Base-by-base conservation (phyloP, 2,797 vertebrate genomes). In the Eurystomus glaucurus region DNA sequence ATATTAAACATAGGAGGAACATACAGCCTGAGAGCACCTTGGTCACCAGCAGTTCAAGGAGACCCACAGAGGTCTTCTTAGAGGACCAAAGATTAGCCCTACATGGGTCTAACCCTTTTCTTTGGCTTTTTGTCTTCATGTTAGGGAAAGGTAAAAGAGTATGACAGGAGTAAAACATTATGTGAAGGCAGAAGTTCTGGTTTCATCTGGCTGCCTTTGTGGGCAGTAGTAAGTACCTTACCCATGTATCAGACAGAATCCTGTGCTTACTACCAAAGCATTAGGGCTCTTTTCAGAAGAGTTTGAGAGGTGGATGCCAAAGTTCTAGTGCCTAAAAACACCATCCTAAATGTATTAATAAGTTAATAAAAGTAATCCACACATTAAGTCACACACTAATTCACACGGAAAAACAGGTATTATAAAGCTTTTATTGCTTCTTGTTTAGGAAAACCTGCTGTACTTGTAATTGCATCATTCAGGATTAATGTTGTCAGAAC, bases 401-500 rank as follows among this genome's bases (percentile, higher is more conserved):
- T 94, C 60, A 54, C 43, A 51, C 26, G 72, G 55, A 45, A 68
- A 81, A 85, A 83, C 19, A 90, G 14, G 14, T 31, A 55, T 10
- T 51, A 50, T 52, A 23, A 80, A 65, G 35, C 28, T 87, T 81
- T 78, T 94, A 74, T 57, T 78, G 52, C 48, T 23, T 85, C 23
- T 89, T 85, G 18, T 90, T 94, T 64, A 57, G 33, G 64, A 95
- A 85, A 58, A 76, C 69, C 39, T 92, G 31, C 54, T 72, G 57
- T 91, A 58, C 43, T 90, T 62, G 22, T 43, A 81, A 45, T 91
- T 74, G 35, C 31, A 15, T 86, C 1, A 0, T 75, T 87, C 20
- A 54, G 35, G 12, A 91, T 71, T 88, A 77, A 70, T 60, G 18
- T 57, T 46, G 23, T 79, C 35, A 37, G 88, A 65, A 23, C 0